Conservation (phyloP, 2,888 invertebrate genomes). For the Oligia strigilis region DNA sequence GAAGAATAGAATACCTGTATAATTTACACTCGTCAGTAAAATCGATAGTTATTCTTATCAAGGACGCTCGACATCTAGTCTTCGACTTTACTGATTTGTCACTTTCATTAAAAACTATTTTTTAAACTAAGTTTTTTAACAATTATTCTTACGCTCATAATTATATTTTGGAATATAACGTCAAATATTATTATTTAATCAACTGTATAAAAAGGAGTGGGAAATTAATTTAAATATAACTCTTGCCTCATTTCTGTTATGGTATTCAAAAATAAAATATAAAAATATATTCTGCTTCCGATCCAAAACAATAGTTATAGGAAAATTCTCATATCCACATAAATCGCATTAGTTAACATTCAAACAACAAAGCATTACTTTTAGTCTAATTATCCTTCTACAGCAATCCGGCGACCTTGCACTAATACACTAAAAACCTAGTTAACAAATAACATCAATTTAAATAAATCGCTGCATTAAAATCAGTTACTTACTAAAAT, state of each 20-base stretch:
- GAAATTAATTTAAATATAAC: constrained; percentile 8
- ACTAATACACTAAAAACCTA: constrained; percentile 57
- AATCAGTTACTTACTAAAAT: constrained; percentile 51
- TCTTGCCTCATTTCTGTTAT: constrained; percentile 11
- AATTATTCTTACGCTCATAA: neutral
- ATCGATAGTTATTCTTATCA: constrained; percentile 65
- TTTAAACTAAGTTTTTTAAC: neutral
- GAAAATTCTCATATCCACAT: constrained; percentile 13
- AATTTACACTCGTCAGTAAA: constrained; percentile 38
- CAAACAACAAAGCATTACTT: constrained; percentile 55
- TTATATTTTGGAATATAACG: neutral
- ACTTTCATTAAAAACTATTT: neutral
- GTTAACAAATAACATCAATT: constrained; percentile 53
- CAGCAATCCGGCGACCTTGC: constrained; percentile 59
- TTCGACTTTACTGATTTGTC: constrained; percentile 21
- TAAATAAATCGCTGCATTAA: constrained; percentile 45
- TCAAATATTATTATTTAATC: neutral
- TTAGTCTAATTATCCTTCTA: constrained; percentile 58
- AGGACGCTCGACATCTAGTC: constrained; percentile 38
- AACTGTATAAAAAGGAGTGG: constrained; percentile 2
- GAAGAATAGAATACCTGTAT: neutral
- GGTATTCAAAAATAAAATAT: constrained; percentile 8
- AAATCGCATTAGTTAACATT: constrained; percentile 14
- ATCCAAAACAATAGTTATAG: constrained; percentile 13
- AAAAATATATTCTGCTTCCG: neutral